Evolutionary conservation across 2,113 vertebrate species (phyloP), one percentile per base, ranked within the genome.

Genomic region (Phaethon lepturus): DNA sequence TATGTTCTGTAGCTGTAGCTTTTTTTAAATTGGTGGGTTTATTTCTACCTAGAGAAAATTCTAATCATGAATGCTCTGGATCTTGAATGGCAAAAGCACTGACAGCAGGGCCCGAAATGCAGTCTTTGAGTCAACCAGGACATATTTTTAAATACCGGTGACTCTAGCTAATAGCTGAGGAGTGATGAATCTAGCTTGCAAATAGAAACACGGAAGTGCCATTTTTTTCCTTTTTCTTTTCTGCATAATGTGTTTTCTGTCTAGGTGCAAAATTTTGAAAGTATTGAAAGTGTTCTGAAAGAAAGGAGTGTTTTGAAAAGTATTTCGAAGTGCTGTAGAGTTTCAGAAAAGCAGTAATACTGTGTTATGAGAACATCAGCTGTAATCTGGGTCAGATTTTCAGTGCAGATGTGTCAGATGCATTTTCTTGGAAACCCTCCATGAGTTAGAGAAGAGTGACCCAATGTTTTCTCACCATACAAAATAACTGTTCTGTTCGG

Each of bases 351-450:
- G 62, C 77, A 78, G 45, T 33, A 60, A 74, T 80, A 33, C 53
- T 45, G 24, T 38, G 22, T 53, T 73, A 68, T 7, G 49, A 93
- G 71, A 86, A 69, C 63, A 55, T 62, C 33, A 56, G 55, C 58
- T 45, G 24, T 28, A 69, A 86, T 64, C 15, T 90, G 55, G 75
- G 88, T 97, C 76, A 92, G 62, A 82, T 82, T 93, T 95, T 74
- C 63, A 29, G 55, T 59, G 88, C 82, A 95, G 86, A 81, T 91
- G 95, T 74, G 68, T 75, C 95, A 96, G 86, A 72, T 62, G 52
- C 56, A 60, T 79, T 66, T 94, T 86, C 72, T 68, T 96, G 96
- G 95, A 96, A 93, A 44, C 20, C 10, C 67, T 90, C 92, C 95
- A 55, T 24, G 73, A 81, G 84, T 85, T 76, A 13, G 81, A 95